phyloP scores from a whole-genome alignment of 1,140 invertebrate species.

The Brachionus rotundiformis region DNA sequence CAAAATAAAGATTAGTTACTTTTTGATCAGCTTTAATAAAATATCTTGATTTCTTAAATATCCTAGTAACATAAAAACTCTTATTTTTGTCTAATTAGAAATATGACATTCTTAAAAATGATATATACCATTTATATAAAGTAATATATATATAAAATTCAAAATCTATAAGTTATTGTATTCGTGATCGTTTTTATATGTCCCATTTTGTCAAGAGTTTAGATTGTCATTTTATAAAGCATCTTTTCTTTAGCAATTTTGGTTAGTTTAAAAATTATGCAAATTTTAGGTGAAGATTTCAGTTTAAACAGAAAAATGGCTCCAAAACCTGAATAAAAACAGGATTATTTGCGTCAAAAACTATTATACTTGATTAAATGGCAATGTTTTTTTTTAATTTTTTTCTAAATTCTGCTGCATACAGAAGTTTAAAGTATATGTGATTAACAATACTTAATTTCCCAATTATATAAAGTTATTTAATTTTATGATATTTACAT shows the following conservation, averaged over 20 bases:
- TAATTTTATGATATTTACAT: background rate
- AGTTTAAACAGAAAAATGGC: too few species aligned
- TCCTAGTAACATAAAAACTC: background rate
- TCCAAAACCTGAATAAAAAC: background rate
- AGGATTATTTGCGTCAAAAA: background rate
- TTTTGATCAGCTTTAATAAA: background rate
- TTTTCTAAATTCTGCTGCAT: background rate
- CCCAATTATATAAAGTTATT: background rate
- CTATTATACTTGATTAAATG: background rate
- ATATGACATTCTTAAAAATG: background rate
- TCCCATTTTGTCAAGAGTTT: background rate
- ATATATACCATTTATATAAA: background rate
- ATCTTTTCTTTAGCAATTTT: background rate
- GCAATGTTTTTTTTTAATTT: too few species aligned
- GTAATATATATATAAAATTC: background rate
- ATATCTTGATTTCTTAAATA: background rate
- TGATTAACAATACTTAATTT: background rate
- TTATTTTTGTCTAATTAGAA: background rate
- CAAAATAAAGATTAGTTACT: constrained; percentile 15
- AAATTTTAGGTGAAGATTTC: too few species aligned
- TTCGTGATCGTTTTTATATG: background rate
- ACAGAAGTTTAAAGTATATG: too few species aligned
- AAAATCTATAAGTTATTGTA: too few species aligned
- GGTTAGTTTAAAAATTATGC: too few species aligned
- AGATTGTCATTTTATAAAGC: background rate